A percentile compares a stretch with the other conserved stretches of the same genome.
Conservation (phyloP, 2,888 invertebrate genomes). For the Dolichomitus sp. region DNA sequence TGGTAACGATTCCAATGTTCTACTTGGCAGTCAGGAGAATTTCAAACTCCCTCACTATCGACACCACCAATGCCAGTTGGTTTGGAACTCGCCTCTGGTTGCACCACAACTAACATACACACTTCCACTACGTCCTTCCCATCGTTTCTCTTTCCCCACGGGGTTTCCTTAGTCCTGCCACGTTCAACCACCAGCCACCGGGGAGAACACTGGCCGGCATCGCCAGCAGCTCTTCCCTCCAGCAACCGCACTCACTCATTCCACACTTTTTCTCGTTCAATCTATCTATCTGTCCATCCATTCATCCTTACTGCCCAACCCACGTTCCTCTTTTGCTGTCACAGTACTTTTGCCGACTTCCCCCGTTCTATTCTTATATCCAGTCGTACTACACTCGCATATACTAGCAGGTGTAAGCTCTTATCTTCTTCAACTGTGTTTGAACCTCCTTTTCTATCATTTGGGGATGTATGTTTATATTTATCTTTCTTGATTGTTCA, state of each 20-base stretch:
- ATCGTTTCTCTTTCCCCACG: not conserved
- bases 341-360: constrained; percentile 1
- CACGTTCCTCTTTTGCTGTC: constrained; percentile 10
- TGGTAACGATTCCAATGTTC: constrained; percentile 51
- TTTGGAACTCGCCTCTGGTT: constrained; percentile 24
- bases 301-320: constrained; percentile 8
- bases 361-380: not conserved
- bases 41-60: constrained; percentile 16
- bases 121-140: constrained; percentile 21
- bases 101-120: constrained; percentile 14
- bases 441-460: not conserved
- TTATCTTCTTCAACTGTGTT: not conserved
- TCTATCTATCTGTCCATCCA: constrained; percentile 34
- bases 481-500: constrained; percentile 21
- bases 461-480: not conserved
- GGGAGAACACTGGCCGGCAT: constrained; percentile 44
- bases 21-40: constrained; percentile 58
- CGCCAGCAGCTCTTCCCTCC: constrained; percentile 34
- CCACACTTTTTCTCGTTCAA: constrained; percentile 48
- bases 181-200: constrained; percentile 46
- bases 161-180: constrained; percentile 50
- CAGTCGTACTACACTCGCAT: not conserved
- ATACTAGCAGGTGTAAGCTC: not conserved
- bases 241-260: constrained; percentile 30
- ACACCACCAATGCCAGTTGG: constrained; percentile 9